Conservation (phyloP, 2,888 invertebrate species). For the Gastrophysa polygoni region DNA sequence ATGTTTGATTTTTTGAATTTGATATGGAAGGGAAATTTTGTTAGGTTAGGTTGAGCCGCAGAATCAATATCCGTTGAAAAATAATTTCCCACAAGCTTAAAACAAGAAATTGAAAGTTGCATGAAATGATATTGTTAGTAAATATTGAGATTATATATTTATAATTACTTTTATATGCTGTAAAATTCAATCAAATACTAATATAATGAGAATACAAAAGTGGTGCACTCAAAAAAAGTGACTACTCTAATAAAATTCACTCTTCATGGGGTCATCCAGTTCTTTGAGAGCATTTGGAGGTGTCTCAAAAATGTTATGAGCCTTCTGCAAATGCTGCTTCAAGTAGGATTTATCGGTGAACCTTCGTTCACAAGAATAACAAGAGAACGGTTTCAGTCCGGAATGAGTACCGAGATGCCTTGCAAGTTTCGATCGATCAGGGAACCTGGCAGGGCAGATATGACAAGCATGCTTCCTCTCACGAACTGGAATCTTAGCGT, state of each 20-base stretch:
- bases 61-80: too few relatives aligned
- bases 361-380: slow-evolving; percentile 43
- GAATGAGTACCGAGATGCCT: slow-evolving; percentile 48
- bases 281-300: neutral
- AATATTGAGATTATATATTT: too few relatives aligned
- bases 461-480: slow-evolving; percentile 51
- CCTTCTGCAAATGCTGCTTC: slow-evolving; percentile 43
- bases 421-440: slow-evolving; percentile 44
- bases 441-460: slow-evolving; percentile 54
- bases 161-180: neutral
- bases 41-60: too few relatives aligned
- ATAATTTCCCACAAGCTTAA: too few relatives aligned
- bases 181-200: neutral
- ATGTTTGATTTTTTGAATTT: too few relatives aligned
- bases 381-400: slow-evolving; percentile 45
- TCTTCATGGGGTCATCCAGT: neutral
- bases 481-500: slow-evolving; percentile 51
- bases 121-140: too few relatives aligned
- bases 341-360: slow-evolving; percentile 49
- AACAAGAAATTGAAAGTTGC: too few relatives aligned
- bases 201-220: neutral
- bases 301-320: slow-evolving; percentile 22
- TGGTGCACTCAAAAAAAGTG: neutral
- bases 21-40: too few relatives aligned
- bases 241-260: neutral